A percentile compares a stretch with the other conserved stretches of the same genome.
phyloP scores from a whole-genome alignment of 2,113 vertebrate genomes.

The Odocoileus hemionus region DNA sequence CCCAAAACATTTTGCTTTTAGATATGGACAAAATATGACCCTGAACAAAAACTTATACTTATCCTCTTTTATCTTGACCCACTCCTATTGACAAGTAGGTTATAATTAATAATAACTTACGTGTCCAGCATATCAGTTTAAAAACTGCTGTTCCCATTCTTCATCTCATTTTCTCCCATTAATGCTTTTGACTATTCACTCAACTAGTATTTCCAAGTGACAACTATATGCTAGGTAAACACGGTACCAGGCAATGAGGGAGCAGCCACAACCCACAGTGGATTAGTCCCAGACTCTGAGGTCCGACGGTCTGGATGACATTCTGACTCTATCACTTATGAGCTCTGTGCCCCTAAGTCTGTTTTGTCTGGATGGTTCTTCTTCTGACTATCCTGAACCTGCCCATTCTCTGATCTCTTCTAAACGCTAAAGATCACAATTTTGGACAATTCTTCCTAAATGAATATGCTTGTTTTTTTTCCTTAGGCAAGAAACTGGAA shows the following conservation, averaged over 20 bases:
- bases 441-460: not conserved
- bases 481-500: slow-evolving; percentile 40
- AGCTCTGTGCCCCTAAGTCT: not conserved
- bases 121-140: not conserved
- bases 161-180: not conserved
- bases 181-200: not conserved
- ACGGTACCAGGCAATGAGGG: not conserved
- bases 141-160: not conserved
- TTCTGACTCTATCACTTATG: not conserved
- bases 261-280: not conserved
- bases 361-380: not conserved
- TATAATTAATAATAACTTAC: not conserved
- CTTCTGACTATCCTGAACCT: not conserved
- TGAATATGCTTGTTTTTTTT: not conserved
- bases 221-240: not conserved
- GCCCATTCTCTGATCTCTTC: not conserved
- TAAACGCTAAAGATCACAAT: not conserved
- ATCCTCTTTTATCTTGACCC: not conserved
- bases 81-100: not conserved
- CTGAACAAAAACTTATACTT: not conserved
- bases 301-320: not conserved
- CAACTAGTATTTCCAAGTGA: not conserved
- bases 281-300: not conserved
- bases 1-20: not conserved
- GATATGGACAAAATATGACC: not conserved